Base-by-base conservation (phyloP, 2,113 vertebrate species). In the Corvus hawaiiensis region DNA sequence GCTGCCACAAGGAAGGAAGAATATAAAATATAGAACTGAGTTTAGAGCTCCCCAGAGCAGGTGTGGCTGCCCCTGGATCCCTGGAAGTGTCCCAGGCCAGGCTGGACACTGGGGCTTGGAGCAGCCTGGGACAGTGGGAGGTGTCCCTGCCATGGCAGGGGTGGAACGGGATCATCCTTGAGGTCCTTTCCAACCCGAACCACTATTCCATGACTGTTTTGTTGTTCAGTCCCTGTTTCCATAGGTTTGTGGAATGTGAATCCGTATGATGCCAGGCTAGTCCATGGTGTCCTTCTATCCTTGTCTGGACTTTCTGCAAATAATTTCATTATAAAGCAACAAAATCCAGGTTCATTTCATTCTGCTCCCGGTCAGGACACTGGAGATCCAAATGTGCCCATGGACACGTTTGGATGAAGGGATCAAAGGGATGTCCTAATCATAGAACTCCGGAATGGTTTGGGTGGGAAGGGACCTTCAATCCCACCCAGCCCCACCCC, bases 401-500 rank as follows among this genome's bases (percentile, higher is more conserved):
- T 32, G 27, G 27, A 11, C 39, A 11, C 20, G 16, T 43, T 43
- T 7, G 64, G 78, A 49, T 41, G 35, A 33, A 49, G n/a, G 43
- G 28, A 39, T 27, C 43, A 48, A 21, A 17, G 14, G 22, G 6
- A 2, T 6, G 22, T n/a, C 15, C 35, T 23, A 6, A 11, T 22
- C 23, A 23, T 8, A 3, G 79, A 59, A 59, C 28, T 7, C 18
- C 4, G 15, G 44, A 23, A 23, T 19, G 15, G 6, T 30, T 62
- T 66, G n/a, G 54, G 43, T 23, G 4, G 18, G 14, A 6, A n/a
- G 2, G 4, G 5, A 58, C n/a, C 8, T 33, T 3, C 14, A 58
- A 68, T 7, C n/a, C 33, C 33, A 10, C 0, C 27, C 32, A 3
- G 3, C 15, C 2, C 46, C 35, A 16, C 2, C 15, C 14, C 3